Conservation (phyloP, 1,140 invertebrate species). For the Liolophura sinensis region DNA sequence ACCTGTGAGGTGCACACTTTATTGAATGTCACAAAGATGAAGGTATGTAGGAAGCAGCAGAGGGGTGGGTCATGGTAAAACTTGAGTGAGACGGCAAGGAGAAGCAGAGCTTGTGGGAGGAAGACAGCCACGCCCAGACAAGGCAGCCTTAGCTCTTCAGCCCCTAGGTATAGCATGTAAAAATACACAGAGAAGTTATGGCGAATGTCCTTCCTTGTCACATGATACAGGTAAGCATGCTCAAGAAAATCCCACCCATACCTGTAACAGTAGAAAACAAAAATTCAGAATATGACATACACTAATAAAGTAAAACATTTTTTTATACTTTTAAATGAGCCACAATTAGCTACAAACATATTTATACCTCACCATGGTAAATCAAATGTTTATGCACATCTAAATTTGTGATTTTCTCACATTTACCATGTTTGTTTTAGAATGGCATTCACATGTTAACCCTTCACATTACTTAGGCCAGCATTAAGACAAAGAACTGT, state of each 20-base stretch:
- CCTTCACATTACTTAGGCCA: too few species aligned
- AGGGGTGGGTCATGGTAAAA: slow-evolving; percentile 73
- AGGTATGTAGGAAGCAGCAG: slow-evolving; percentile 81
- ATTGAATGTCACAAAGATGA: slow-evolving; percentile 91
- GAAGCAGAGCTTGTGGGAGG: slow-evolving; percentile 72
- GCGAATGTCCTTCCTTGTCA: slow-evolving; percentile 83
- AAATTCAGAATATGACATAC: slow-evolving; percentile 1
- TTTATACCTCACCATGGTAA: too few species aligned
- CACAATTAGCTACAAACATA: not conserved
- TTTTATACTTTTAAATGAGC: not conserved
- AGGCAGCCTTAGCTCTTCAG: slow-evolving; percentile 43
- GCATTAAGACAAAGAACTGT: too few species aligned
- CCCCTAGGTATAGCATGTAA: slow-evolving; percentile 87
- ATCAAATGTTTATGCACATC: too few species aligned
- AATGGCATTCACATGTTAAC: too few species aligned
- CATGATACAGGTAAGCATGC: slow-evolving; percentile 93
- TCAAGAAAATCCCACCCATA: slow-evolving; percentile 90
- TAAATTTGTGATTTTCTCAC: too few species aligned
- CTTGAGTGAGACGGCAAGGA: slow-evolving; percentile 42
- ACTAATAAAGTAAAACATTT: not conserved
- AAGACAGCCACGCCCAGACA: slow-evolving; percentile 72
- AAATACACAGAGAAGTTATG: slow-evolving; percentile 99
- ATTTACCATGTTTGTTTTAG: too few species aligned
- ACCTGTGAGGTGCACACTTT: slow-evolving; percentile 82
- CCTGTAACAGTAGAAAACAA: slow-evolving; percentile 25